These are phyloP conservation scores for Dorcus hopei DNA, from an alignment of 2,888 invertebrate genomes.

Conservation along the genomic window DNA sequence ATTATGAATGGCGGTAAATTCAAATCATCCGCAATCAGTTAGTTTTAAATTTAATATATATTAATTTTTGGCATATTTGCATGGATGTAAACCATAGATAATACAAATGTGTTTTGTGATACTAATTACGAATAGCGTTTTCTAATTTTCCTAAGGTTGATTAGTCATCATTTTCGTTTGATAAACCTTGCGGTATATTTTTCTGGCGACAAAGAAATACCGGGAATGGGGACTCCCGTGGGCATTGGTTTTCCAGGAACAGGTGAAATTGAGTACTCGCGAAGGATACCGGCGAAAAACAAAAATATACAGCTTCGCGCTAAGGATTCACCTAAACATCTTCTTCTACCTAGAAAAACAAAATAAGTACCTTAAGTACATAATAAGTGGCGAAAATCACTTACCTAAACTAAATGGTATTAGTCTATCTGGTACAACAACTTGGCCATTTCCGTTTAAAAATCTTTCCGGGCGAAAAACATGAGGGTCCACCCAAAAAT, in stretches of 20 bases:
- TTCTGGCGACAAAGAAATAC: slow-evolving; percentile 49
- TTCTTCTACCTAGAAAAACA: slow-evolving; percentile 54
- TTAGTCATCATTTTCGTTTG: background rate
- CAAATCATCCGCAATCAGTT: too few relatives aligned
- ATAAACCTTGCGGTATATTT: slow-evolving; percentile 20
- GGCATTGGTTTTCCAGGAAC: slow-evolving; percentile 46
- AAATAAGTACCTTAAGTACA: slow-evolving; percentile 17
- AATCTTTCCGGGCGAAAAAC: slow-evolving; percentile 65
- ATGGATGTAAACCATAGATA: too few relatives aligned
- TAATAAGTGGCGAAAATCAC: background rate
- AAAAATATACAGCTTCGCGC: slow-evolving; percentile 62
- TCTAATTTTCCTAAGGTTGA: too few relatives aligned
- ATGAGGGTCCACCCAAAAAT: slow-evolving; percentile 61
- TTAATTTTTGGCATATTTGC: too few relatives aligned
- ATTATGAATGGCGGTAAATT: too few relatives aligned
- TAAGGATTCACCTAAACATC: slow-evolving; percentile 64
- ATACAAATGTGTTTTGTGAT: too few relatives aligned
- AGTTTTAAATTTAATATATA: too few relatives aligned
- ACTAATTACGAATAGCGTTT: too few relatives aligned
- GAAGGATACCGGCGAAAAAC: slow-evolving; percentile 59
- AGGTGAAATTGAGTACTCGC: slow-evolving; percentile 53
- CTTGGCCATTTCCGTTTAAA: slow-evolving; percentile 45
- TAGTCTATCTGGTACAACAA: slow-evolving; percentile 38
- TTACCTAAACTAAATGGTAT: slow-evolving; percentile 48
- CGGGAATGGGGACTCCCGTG: slow-evolving; percentile 50